Evolutionary conservation across 1,140 invertebrate species (phyloP).

Genomic region (Zelostemma sp.): DNA sequence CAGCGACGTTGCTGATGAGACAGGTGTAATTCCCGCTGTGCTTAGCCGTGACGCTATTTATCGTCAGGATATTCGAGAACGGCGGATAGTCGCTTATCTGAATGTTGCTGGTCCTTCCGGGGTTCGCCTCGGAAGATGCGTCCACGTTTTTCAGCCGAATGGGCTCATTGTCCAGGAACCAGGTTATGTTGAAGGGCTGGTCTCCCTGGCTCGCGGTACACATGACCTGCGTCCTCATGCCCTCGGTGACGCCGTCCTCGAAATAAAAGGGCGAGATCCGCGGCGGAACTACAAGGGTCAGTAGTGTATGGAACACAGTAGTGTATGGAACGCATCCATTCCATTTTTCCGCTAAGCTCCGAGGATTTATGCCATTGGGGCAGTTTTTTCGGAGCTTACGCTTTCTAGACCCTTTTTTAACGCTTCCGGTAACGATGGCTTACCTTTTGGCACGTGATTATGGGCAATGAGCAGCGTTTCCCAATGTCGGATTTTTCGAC

Average conservation of each 20-base stretch:
- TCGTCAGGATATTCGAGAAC: conserved; percentile 74
- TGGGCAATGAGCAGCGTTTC: too few relatives aligned
- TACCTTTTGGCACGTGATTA: too few relatives aligned
- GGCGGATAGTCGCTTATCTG: conserved; percentile 70
- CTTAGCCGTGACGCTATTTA: conserved; percentile 73
- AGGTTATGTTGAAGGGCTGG: conserved; percentile 73
- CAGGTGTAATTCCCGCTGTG: conserved; percentile 79
- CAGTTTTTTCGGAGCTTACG: too few relatives aligned
- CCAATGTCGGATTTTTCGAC: too few relatives aligned
- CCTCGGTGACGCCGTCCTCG: conserved; percentile 72
- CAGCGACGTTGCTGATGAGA: conserved; percentile 74
- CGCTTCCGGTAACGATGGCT: too few relatives aligned
- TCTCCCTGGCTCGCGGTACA: conserved; percentile 76
- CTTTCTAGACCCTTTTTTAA: too few relatives aligned
- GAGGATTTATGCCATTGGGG: too few relatives aligned
- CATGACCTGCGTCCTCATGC: conserved; percentile 75
- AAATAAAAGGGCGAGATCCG: conserved; percentile 74
- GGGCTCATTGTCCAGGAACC: conserved; percentile 73
- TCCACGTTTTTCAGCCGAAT: conserved; percentile 53
- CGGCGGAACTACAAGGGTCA: conserved; percentile 72
- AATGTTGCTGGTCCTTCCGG: conserved; percentile 54
- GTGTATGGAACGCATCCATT: too few relatives aligned
- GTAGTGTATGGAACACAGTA: too few relatives aligned
- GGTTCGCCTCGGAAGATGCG: conserved; percentile 44
- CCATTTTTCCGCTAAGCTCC: too few relatives aligned